A percentile compares a stretch with the other conserved stretches of the same genome.
Evolutionary conservation across 2,113 vertebrate species (phyloP).

Genomic region (Egretta garzetta): DNA sequence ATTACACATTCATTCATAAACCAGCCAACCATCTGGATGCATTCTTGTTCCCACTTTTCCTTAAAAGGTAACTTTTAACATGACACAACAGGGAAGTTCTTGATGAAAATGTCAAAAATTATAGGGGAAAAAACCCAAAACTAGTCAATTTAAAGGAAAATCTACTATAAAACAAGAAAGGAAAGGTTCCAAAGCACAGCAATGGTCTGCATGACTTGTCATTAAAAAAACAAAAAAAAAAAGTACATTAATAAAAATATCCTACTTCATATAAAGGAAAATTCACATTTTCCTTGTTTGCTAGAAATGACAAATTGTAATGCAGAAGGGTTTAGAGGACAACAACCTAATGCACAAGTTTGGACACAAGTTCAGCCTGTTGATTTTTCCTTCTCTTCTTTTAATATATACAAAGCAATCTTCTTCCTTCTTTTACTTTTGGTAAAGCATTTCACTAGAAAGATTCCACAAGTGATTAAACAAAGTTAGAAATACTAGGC

Average conservation of each 20-base stretch:
- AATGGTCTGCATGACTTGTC: neutral
- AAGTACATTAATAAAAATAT: neutral
- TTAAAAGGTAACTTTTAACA: neutral
- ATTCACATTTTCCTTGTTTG: neutral
- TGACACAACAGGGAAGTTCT: neutral
- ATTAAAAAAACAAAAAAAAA: neutral
- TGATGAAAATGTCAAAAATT: neutral
- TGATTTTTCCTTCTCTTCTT: neutral
- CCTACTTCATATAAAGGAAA: neutral
- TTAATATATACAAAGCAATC: neutral
- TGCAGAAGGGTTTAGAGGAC: neutral
- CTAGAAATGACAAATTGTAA: neutral
- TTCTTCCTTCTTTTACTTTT: neutral
- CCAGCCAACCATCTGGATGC: neutral
- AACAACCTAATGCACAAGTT: neutral
- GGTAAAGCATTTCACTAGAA: neutral
- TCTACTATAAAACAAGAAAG: neutral
- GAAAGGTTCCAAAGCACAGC: neutral
- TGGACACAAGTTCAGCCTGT: neutral
- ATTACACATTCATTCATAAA: neutral
- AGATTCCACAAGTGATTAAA: neutral
- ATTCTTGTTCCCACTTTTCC: neutral
- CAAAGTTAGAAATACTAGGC: neutral
- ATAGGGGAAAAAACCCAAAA: neutral
- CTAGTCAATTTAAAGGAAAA: neutral